Base-by-base conservation (phyloP, 2,888 invertebrate genomes). In the Notocelia uddmanniana region DNA sequence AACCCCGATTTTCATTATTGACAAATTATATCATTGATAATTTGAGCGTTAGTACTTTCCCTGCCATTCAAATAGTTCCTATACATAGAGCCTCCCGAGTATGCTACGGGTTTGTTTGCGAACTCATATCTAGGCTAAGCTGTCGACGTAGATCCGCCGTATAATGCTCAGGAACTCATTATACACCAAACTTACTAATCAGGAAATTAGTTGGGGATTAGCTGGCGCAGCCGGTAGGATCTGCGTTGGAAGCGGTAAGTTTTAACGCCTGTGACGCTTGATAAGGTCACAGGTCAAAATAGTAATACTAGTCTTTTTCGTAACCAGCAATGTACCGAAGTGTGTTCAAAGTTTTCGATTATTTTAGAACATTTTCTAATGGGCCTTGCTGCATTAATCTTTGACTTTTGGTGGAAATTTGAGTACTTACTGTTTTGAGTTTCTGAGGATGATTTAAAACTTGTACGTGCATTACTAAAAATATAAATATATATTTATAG, bases 121-220 rank as follows among this genome's bases (percentile, higher is more conserved):
- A 37, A 6, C 58, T 23, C 45, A 45, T 54, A 58, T 23, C 23
- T 18, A 60, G 31, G n/a, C 18, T 19, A 55, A 55, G 54, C 63
- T 15, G 41, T 26, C 21, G 45, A 13, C 10, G 52, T 21, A 26
- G 26, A 69, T 62, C 62, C 57, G 18, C 19, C 34, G 63, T 21
- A 64, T 70, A 69, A 69, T 63, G n/a, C 59, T 18, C 58, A n/a
- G 37, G 54, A 64, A 50, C 69, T 64, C 64, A 60, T 68, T 60
- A 70, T 60, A 58, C 50, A 26, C 15, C 50, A 19, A 48, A 57
- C 57, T 70, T 26, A 58, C 59, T 64, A 70, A 70, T 70, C 50
- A 57, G 69, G 69, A 69, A 63, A 69, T 69, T 69, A 69, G 69
- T 62, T 69, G 11, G 5, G 69, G 63, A 69, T 69, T 64, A 50